Conservation (phyloP, 2,888 invertebrate genomes). For the Thymelicus acteon region DNA sequence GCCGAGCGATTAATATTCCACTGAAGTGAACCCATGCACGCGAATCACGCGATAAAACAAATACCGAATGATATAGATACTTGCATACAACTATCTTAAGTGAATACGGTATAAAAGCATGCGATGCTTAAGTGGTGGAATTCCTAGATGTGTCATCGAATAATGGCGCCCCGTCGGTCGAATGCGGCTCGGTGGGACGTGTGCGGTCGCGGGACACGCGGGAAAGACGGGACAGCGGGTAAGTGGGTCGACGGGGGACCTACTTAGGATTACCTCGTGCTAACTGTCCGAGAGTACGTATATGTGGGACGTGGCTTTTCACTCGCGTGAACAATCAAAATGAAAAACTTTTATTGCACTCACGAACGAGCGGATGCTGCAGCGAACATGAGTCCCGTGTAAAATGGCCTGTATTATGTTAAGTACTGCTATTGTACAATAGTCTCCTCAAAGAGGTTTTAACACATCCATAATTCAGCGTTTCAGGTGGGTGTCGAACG, state of each 20-base stretch:
- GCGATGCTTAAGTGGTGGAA: slow-evolving; percentile 8
- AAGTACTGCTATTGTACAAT: too few species aligned
- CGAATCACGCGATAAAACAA: too few species aligned
- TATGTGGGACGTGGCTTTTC: background rate
- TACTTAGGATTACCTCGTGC: slow-evolving; percentile 21
- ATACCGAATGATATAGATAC: too few species aligned
- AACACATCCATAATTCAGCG: too few species aligned
- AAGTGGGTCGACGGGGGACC: slow-evolving; percentile 26
- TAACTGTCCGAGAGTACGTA: background rate
- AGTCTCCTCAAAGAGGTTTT: too few species aligned
- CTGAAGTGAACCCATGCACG: too few species aligned
- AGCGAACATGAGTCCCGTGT: too few species aligned
- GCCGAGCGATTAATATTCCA: too few species aligned
- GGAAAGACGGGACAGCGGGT: too few species aligned
- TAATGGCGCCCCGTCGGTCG: slow-evolving; percentile 4
- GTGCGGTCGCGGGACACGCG: slow-evolving; percentile 7
- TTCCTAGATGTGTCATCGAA: slow-evolving; percentile 14
- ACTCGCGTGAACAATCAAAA: background rate
- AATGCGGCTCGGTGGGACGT: background rate
- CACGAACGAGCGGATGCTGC: background rate
- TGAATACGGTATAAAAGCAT: background rate
- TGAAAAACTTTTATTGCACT: background rate
- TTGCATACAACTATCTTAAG: too few species aligned
- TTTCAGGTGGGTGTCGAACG: too few species aligned
- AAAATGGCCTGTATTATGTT: too few species aligned